These are phyloP conservation scores for Tenualosa ilisha DNA, from an alignment of 2,797 vertebrate genomes.

Conservation along the genomic window DNA sequence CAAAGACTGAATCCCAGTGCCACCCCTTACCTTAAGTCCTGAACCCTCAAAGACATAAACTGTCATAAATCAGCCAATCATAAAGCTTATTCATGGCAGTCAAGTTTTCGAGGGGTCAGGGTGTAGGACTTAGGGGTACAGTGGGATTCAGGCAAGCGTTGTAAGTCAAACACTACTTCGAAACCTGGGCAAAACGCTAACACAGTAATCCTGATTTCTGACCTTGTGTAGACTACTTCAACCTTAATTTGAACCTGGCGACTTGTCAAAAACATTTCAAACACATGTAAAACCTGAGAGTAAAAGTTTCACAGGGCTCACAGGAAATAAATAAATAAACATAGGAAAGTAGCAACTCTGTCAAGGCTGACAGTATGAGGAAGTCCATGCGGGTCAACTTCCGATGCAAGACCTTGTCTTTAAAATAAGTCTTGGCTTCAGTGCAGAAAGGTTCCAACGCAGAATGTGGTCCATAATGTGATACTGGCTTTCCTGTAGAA, in stretches of 20 bases:
- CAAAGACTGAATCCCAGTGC: not conserved
- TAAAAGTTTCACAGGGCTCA: not conserved
- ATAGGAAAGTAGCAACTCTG: not conserved
- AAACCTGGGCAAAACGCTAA: no score
- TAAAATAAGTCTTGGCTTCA: not conserved
- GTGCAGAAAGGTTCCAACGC: not conserved
- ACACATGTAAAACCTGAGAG: not conserved
- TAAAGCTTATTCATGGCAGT: no score
- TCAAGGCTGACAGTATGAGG: constrained; percentile 27
- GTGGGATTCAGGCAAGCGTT: no score
- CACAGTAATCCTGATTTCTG: not conserved
- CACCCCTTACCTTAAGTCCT: no score
- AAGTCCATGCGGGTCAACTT: constrained; percentile 26
- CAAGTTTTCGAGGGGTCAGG: no score
- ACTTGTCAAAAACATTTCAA: not conserved
- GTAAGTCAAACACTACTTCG: not conserved
- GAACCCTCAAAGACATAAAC: no score
- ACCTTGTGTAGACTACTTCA: not conserved
- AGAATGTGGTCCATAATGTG: not conserved
- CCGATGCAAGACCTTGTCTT: not conserved
- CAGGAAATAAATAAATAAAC: not conserved
- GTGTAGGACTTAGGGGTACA: no score
- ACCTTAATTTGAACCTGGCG: not conserved
- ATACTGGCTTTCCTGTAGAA: not conserved
- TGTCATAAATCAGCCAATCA: no score